Conservation (phyloP, 1,140 invertebrate genomes). For the Cyclargus thomasi region DNA sequence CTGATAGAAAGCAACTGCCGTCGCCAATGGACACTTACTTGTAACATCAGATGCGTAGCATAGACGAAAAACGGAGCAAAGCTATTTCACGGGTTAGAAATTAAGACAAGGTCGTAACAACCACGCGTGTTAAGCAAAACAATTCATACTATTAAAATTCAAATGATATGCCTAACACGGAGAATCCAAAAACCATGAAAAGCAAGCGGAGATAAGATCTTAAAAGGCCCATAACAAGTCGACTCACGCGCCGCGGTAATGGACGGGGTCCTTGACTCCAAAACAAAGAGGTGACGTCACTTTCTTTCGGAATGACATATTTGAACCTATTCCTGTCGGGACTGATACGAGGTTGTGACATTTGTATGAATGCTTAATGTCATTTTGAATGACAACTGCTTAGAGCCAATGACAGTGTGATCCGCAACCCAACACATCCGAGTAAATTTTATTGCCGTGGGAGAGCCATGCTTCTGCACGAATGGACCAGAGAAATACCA, state of each 20-base stretch:
- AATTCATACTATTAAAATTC: background rate
- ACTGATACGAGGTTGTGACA: too few relatives aligned
- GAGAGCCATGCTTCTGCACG: too few relatives aligned
- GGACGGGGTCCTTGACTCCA: conserved; percentile 49
- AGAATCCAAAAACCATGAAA: conserved; percentile 41
- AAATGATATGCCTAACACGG: conserved; percentile 7
- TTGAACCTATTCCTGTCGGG: background rate
- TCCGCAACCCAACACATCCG: too few relatives aligned
- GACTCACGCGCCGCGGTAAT: conserved; percentile 42
- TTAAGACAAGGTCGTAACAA: background rate
- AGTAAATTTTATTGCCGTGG: too few relatives aligned
- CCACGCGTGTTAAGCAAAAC: background rate
- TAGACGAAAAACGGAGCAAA: too few relatives aligned
- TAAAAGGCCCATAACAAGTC: conserved; percentile 39
- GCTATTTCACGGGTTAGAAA: background rate
- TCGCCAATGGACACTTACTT: too few relatives aligned
- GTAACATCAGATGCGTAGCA: too few relatives aligned
- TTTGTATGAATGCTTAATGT: too few relatives aligned
- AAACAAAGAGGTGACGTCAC: conserved; percentile 42
- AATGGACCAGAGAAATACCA: too few relatives aligned
- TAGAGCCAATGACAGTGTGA: too few relatives aligned
- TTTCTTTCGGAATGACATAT: conserved; percentile 21
- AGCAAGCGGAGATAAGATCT: conserved; percentile 35
- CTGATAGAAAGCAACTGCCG: too few relatives aligned
- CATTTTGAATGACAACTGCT: too few relatives aligned